Evolutionary conservation across 2,888 invertebrate species (phyloP).

Genomic region (Hirtodrosophila cameraria): DNA sequence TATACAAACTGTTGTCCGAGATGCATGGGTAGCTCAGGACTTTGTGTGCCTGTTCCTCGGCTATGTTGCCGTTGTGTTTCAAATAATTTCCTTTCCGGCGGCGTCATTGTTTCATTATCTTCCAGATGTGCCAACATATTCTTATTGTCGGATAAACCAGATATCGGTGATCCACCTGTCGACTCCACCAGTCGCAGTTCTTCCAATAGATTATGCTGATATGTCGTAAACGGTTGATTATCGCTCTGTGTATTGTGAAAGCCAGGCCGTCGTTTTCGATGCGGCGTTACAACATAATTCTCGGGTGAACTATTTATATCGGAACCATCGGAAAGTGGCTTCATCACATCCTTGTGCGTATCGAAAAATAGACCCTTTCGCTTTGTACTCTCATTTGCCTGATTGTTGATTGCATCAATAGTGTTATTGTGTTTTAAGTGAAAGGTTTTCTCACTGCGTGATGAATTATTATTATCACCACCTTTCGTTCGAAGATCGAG

Average conservation of each 20-base stretch:
- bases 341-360: slow-evolving; percentile 87
- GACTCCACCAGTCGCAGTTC: slow-evolving; percentile 89
- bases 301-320: slow-evolving; percentile 90
- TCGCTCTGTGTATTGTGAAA: slow-evolving; percentile 95
- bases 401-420: slow-evolving; percentile 54
- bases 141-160: slow-evolving; percentile 84
- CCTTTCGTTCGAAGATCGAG: slow-evolving; percentile 86
- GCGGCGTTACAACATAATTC: slow-evolving; percentile 94
- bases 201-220: slow-evolving; percentile 90
- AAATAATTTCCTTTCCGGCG: slow-evolving; percentile 77
- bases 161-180: slow-evolving; percentile 90
- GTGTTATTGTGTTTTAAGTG: slow-evolving; percentile 48
- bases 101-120: slow-evolving; percentile 79
- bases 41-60: slow-evolving; percentile 89
- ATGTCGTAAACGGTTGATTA: slow-evolving; percentile 94
- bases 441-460: slow-evolving; percentile 48
- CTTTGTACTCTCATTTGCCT: slow-evolving; percentile 69
- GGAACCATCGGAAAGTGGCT: slow-evolving; percentile 88
- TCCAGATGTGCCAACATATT: slow-evolving; percentile 79
- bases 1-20: slow-evolving; percentile 85
- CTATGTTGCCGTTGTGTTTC: slow-evolving; percentile 79
- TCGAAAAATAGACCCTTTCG: slow-evolving; percentile 79
- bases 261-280: slow-evolving; percentile 93
- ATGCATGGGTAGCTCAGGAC: slow-evolving; percentile 86
- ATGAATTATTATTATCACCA: slow-evolving; percentile 74